A percentile compares a stretch with the other conserved stretches of the same genome.
These are phyloP conservation scores for Sminthurinus aureus DNA, from an alignment of 2,888 invertebrate genomes.

Conservation along the genomic window DNA sequence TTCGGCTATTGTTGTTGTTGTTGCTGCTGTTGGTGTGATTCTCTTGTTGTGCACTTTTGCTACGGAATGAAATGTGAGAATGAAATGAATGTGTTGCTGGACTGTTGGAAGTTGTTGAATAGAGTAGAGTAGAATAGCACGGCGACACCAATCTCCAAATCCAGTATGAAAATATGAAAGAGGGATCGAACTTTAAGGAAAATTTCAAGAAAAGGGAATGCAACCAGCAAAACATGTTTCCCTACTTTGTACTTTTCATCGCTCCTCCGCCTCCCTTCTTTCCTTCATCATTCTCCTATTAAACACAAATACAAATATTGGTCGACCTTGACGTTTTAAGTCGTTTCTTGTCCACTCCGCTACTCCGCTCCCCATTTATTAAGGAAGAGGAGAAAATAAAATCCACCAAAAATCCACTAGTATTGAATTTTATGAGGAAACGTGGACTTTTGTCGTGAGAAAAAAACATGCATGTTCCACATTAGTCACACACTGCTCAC, in stretches of 20 bases:
- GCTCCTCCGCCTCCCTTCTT: background rate
- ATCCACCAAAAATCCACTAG: too few species aligned
- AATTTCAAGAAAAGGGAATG: background rate
- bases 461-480: slow-evolving; percentile 26
- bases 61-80: background rate
- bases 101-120: slow-evolving; percentile 13
- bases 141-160: too few species aligned
- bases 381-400: too few species aligned
- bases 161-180: too few species aligned
- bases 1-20: too few species aligned
- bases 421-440: slow-evolving; percentile 23
- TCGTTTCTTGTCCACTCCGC: too few species aligned
- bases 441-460: slow-evolving; percentile 30
- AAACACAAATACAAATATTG: too few species aligned
- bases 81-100: background rate
- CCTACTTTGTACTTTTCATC: slow-evolving; percentile 32
- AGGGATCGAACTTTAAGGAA: too few species aligned
- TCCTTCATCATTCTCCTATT: background rate
- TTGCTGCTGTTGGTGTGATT: background rate
- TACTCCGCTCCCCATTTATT: too few species aligned
- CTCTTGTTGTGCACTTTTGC: slow-evolving; percentile 20
- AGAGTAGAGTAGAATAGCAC: too few species aligned
- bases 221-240: slow-evolving; percentile 28
- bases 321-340: too few species aligned
- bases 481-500: slow-evolving; percentile 24